phyloP scores from a whole-genome alignment of 2,888 invertebrate species.

The Seira musarum region DNA sequence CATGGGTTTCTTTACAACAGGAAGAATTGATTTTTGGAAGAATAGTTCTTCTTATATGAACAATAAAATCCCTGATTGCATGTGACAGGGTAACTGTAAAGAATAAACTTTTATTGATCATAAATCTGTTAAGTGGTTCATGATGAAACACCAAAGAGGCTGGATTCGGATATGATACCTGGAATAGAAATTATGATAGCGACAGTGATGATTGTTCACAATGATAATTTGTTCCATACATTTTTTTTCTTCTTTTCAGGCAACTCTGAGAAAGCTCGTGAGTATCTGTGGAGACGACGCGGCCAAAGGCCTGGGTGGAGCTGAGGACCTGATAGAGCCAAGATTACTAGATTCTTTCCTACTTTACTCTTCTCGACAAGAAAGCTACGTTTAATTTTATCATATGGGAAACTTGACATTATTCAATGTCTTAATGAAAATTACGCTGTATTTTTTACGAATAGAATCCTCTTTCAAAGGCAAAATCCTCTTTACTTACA shows the following conservation, averaged over 20 bases:
- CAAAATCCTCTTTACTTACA: too few relatives aligned
- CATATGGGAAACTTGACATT: too few relatives aligned
- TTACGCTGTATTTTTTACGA: not conserved
- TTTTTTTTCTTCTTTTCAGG: constrained; percentile 73
- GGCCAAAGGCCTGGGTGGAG: constrained; percentile 75
- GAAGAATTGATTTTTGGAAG: too few relatives aligned
- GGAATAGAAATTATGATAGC: not conserved
- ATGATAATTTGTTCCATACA: not conserved
- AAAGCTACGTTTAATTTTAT: constrained; percentile 80
- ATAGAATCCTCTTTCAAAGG: too few relatives aligned
- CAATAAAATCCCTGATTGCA: too few relatives aligned
- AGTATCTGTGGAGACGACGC: constrained; percentile 76
- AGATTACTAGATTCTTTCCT: constrained; percentile 85
- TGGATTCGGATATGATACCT: too few relatives aligned
- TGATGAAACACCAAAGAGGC: not conserved
- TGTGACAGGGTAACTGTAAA: too few relatives aligned
- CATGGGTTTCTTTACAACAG: too few relatives aligned
- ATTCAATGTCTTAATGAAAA: too few relatives aligned
- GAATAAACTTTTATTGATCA: too few relatives aligned
- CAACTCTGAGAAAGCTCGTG: constrained; percentile 79
- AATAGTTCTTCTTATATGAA: too few relatives aligned
- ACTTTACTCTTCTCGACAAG: constrained; percentile 84
- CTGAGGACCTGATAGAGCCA: constrained; percentile 83
- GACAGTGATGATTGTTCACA: not conserved
- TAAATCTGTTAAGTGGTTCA: not conserved